Conservation (phyloP, 2,888 invertebrate species). For the Agonopterix arenella region DNA sequence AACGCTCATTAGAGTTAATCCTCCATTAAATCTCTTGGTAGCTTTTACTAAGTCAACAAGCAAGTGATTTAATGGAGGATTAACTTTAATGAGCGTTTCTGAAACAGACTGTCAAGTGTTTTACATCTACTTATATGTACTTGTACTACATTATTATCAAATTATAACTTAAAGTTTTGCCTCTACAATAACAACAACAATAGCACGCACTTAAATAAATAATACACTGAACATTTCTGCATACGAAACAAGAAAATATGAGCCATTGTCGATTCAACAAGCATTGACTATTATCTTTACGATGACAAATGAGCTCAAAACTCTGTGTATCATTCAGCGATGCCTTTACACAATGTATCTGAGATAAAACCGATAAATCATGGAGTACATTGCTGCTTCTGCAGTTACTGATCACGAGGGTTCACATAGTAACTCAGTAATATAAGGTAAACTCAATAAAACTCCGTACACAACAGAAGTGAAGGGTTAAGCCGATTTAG, state of each 20-base stretch:
- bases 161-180: too few species aligned
- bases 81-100: too few species aligned
- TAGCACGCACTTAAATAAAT: conserved; percentile 6
- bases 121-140: too few species aligned
- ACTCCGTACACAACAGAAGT: conserved; percentile 13
- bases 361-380: conserved; percentile 12
- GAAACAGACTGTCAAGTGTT: too few species aligned
- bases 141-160: too few species aligned
- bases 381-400: conserved; percentile 34
- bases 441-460: too few species aligned
- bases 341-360: conserved; percentile 12
- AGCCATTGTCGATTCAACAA: conserved; percentile 55
- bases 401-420: conserved; percentile 5
- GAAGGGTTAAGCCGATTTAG: conserved; percentile 65
- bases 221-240: conserved; percentile 19
- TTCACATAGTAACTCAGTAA: too few species aligned
- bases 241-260: conserved; percentile 41
- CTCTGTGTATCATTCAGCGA: conserved; percentile 36
- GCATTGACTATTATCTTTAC: conserved; percentile 53
- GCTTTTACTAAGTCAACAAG: too few species aligned
- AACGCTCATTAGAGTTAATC: too few species aligned
- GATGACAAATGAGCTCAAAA: conserved; percentile 61
- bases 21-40: too few species aligned
- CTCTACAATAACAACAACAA: too few species aligned
- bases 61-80: too few species aligned